Base-by-base conservation (phyloP, 2,888 invertebrate genomes). In the Sipha maydis region DNA sequence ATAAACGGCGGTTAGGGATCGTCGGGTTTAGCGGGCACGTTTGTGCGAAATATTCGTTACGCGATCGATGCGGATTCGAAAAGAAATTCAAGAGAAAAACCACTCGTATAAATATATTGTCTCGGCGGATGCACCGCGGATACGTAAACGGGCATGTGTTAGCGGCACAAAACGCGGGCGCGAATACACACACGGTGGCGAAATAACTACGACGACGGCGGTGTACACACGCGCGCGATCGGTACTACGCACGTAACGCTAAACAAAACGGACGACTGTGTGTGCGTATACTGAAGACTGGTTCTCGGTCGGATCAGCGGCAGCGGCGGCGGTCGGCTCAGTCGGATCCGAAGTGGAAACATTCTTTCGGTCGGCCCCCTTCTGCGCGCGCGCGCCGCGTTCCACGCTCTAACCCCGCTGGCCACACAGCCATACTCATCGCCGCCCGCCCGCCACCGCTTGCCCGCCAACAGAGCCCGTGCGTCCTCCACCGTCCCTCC, bases 351-450 rank as follows among this genome's bases (percentile, higher is more conserved):
- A 88, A 88, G 88, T 88, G 88, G 88, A 88, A 88, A 88, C 88
- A 88, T 88, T 88, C 88, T 88, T 88, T 88, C 80, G 73, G 75
- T 88, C 79, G 88, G 88, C 88, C 88, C 88, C 88, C 88, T 88
- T 80, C 88, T 88, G 86, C 86, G 88, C 80, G 78, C 78, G 78
- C 85, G 41, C 41, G 41, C 48, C 48, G 88, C 88, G 88, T 88
- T 88, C 88, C 88, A 75, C 80, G 71, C 80, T 48, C 48, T 80
- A 80, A 71, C 86, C 79, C 86, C 80, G 85, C 85, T 71, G 77
- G 85, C 78, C 86, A 78, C 79, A 86, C 79, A n/a, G 77, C 85
- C 76, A 76, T 41, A 69, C 82, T 69, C 82, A n/a, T n/a, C n/a
- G 38, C 75, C 31, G 54, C 73, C 71, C 38, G 31, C 38, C 69